These are phyloP conservation scores for Pachypanchax playfairii DNA, from an alignment of 2,113 vertebrate species.

Conservation along the genomic window DNA sequence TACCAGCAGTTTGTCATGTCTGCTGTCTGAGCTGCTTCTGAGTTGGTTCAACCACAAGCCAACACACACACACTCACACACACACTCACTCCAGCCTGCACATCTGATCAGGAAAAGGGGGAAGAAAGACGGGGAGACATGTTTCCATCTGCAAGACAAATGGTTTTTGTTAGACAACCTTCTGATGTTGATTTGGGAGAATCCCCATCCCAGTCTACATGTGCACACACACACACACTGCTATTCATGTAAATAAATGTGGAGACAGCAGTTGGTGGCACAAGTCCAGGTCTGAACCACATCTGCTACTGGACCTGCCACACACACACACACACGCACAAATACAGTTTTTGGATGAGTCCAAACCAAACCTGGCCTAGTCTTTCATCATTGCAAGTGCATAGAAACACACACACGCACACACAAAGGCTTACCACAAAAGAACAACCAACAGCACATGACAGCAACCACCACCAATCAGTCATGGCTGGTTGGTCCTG, in stretches of 20 bases:
- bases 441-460: constrained; percentile 73
- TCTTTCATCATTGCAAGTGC: constrained; percentile 53
- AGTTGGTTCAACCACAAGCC: constrained; percentile 74
- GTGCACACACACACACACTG: constrained; percentile 37
- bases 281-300: constrained; percentile 73
- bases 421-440: constrained; percentile 67
- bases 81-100: constrained; percentile 55
- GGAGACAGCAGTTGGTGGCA: constrained; percentile 71
- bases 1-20: constrained; percentile 82
- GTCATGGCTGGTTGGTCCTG: constrained; percentile 73
- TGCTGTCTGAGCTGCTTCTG: constrained; percentile 77
- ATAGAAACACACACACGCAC: constrained; percentile 35
- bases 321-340: constrained; percentile 39
- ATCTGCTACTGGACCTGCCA: constrained; percentile 77
- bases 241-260: constrained; percentile 70
- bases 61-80: constrained; percentile 50
- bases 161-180: constrained; percentile 78
- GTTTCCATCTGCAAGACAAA: constrained; percentile 81
- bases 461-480: constrained; percentile 73
- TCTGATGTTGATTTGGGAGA: constrained; percentile 81
- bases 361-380: constrained; percentile 60
- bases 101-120: constrained; percentile 73
- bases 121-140: constrained; percentile 56
- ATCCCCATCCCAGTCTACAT: constrained; percentile 61
- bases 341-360: constrained; percentile 46